Conservation (phyloP, 2,888 invertebrate species). For the Lepidocyrtinus sp. region DNA sequence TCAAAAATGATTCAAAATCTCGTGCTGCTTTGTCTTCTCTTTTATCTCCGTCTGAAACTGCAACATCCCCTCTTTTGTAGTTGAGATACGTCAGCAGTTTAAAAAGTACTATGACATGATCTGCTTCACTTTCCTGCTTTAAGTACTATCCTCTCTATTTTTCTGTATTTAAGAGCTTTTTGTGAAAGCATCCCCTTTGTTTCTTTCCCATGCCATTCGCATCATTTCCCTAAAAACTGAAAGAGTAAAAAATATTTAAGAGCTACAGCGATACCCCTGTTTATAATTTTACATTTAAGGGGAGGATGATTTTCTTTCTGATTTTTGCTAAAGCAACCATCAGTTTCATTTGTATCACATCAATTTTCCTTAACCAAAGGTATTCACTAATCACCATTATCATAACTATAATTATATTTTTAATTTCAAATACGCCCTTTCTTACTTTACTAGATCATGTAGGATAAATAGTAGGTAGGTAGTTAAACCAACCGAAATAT, state of each 20-base stretch:
- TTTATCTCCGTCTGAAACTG: no score
- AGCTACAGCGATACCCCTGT: not conserved
- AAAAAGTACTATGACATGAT: not conserved
- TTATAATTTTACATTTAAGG: not conserved
- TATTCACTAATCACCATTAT: no score
- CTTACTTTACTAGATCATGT: no score
- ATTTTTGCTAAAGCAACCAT: not conserved
- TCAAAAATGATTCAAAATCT: constrained; percentile 50
- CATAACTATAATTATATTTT: no score
- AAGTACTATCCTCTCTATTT: no score
- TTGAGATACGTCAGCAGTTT: not conserved
- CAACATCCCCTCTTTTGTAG: not conserved
- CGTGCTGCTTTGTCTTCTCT: constrained; percentile 52
- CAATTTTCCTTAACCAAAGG: no score
- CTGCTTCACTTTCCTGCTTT: not conserved
- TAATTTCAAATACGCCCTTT: no score
- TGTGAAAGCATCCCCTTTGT: not conserved
- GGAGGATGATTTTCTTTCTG: not conserved
- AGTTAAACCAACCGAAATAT: no score
- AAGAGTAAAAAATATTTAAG: not conserved
- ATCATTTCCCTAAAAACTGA: not conserved
- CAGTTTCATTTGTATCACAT: constrained; percentile 7
- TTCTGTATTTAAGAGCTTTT: not conserved
- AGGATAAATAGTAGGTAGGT: no score
- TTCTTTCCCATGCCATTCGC: not conserved